Percentiles rank a stretch among this genome's conserved stretches.
These are phyloP conservation scores for Gnatocerus cornutus DNA, from an alignment of 2,888 invertebrate genomes.

Conservation along the genomic window DNA sequence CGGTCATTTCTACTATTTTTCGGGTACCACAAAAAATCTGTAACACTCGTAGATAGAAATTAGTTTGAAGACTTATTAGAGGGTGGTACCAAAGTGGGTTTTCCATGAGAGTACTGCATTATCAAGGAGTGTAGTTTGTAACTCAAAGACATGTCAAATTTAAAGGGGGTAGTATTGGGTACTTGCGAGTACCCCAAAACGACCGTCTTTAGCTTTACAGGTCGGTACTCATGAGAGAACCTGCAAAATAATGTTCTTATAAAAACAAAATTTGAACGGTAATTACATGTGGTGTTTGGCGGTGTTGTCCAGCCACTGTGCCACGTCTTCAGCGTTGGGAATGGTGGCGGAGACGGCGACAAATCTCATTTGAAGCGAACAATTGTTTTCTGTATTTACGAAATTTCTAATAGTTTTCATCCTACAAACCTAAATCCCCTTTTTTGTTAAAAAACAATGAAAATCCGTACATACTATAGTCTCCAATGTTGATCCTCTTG, in stretches of 20 bases:
- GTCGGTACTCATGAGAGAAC: constrained; percentile 81
- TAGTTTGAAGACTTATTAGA: neutral
- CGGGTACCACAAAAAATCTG: constrained; percentile 86
- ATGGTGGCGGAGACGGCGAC: constrained; percentile 87
- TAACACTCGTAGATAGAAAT: constrained; percentile 40
- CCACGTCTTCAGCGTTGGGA: constrained; percentile 84
- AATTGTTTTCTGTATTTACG: constrained; percentile 34
- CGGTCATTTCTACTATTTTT: constrained; percentile 82
- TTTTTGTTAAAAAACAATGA: neutral
- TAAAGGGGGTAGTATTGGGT: constrained; percentile 77
- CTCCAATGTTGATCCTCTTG: constrained; percentile 84
- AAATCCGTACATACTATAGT: constrained; percentile 78
- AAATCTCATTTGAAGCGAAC: constrained; percentile 73
- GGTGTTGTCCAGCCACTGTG: constrained; percentile 79
- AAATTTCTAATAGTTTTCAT: constrained; percentile 83
- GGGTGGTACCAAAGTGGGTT: constrained; percentile 79
- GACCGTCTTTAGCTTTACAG: constrained; percentile 81
- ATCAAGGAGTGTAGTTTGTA: constrained; percentile 82
- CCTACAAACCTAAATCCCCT: constrained; percentile 70
- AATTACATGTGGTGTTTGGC: constrained; percentile 74
- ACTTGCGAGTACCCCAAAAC: constrained; percentile 81
- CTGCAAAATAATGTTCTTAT: constrained; percentile 67
- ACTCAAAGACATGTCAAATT: constrained; percentile 85
- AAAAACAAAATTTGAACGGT: constrained; percentile 16
- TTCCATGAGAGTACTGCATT: constrained; percentile 80